Base-by-base conservation (phyloP, 2,797 vertebrate species). In the Eptatretus atami region DNA sequence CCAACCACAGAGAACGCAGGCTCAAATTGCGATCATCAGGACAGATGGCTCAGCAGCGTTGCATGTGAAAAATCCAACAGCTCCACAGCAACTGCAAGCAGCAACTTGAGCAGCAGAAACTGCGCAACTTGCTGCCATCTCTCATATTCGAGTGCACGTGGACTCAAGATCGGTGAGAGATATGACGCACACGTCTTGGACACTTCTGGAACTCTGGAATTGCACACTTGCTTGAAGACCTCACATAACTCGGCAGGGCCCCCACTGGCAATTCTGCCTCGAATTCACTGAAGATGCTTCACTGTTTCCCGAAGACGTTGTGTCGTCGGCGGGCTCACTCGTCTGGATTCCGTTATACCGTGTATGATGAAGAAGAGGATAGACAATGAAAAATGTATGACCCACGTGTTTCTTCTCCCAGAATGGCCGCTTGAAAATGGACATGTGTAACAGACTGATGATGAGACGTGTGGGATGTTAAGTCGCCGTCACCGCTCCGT, bases 21-120 rank as follows among this genome's bases (percentile, higher is more conserved):
- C 80, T 0, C 92, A 99, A 70, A 79, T 96, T 14, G 86, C 83
- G 0, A 76, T 99, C 92, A 99, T 73, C 79, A 88, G 66, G 92
- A 99, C 92, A 99, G 75, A 75, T 99, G 9, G 90, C 90, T 10
- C 92, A 99, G 71, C 92, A 99, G 71, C 82, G 69, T 77, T 95
- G 72, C 92, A 99, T 68, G 77, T 99, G 1, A 71, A 90, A 99
- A 73, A 96, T 99, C 65, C 92, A 99, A 69, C 84, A 88, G 66
- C 73, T 99, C 65, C 92, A 99, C 92, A 99, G n/a, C 92, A 96
- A 70, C 79, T 99, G 65, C 88, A n/a, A 95, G 71, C 86, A 92
- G 70, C 92, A 99, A 71, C 74, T 99, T 55, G 84, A 96, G 66
- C 90, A 99, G 65, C 92, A 99, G 70, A 99, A 95, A 55, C 53